These are phyloP conservation scores for Geococcyx californianus DNA, from an alignment of 2,113 vertebrate species.

Conservation along the genomic window DNA sequence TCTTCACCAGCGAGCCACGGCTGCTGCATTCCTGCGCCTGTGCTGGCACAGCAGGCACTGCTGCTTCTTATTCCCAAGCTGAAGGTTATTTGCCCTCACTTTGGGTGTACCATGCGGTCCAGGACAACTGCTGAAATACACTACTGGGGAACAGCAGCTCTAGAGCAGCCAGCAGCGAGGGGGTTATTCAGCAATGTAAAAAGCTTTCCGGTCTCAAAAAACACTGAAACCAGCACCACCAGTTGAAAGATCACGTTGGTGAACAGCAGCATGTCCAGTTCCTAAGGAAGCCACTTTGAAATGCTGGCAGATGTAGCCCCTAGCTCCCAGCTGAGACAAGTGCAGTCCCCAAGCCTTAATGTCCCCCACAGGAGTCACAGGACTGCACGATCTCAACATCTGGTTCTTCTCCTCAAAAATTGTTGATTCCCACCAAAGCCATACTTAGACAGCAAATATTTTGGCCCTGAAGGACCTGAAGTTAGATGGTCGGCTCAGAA, in stretches of 20 bases:
- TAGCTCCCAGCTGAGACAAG: background rate
- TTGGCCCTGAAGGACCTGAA: background rate
- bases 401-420: background rate
- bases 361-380: background rate
- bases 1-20: background rate
- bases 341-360: background rate
- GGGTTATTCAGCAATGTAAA: background rate
- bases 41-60: background rate
- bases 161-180: background rate
- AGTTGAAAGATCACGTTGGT: background rate
- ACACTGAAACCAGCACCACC: background rate
- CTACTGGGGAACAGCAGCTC: background rate
- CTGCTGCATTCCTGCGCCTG: background rate
- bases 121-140: background rate
- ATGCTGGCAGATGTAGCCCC: background rate
- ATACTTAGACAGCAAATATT: background rate
- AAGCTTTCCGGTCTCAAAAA: background rate
- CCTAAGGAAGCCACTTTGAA: background rate
- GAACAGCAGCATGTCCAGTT: background rate
- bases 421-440: background rate
- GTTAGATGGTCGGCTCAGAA: background rate
- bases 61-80: background rate
- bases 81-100: background rate
- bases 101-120: background rate
- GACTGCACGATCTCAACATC: background rate